phyloP scores from a whole-genome alignment of 1,140 invertebrate species.

The Heliconius hewitsoni region DNA sequence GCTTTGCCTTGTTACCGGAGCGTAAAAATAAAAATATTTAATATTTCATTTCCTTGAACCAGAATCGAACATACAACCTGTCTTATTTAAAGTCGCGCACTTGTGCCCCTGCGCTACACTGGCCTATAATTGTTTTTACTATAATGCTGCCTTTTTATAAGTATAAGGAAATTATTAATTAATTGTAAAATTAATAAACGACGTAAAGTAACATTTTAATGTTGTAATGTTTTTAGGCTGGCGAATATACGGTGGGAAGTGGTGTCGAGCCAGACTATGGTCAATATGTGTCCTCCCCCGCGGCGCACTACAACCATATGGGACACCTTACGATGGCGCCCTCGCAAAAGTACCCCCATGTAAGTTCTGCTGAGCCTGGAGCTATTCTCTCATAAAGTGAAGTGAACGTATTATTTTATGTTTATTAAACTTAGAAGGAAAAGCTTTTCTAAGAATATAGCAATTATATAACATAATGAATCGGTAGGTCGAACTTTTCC shows the following conservation, averaged over 20 bases:
- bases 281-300: slow-evolving; percentile 76
- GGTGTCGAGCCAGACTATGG: slow-evolving; percentile 78
- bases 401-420: not conserved
- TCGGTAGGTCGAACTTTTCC: not conserved
- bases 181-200: not conserved
- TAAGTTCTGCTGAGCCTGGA: slow-evolving; percentile 42
- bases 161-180: no score
- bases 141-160: no score
- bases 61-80: no score
- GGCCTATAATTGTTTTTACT: no score
- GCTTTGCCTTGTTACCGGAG: no score
- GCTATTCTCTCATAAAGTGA: not conserved
- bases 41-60: no score
- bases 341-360: slow-evolving; percentile 80
- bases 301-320: slow-evolving; percentile 79
- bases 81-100: no score
- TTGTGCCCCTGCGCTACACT: no score
- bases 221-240: slow-evolving; percentile 47
- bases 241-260: slow-evolving; percentile 68
- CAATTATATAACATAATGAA: not conserved
- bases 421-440: not conserved
- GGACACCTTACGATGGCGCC: slow-evolving; percentile 79
- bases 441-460: not conserved
- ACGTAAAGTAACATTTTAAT: not conserved
- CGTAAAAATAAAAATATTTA: no score